A percentile compares a stretch with the other conserved stretches of the same genome.
phyloP scores from a whole-genome alignment of 2,113 vertebrate genomes.

The Anguilla japonica region DNA sequence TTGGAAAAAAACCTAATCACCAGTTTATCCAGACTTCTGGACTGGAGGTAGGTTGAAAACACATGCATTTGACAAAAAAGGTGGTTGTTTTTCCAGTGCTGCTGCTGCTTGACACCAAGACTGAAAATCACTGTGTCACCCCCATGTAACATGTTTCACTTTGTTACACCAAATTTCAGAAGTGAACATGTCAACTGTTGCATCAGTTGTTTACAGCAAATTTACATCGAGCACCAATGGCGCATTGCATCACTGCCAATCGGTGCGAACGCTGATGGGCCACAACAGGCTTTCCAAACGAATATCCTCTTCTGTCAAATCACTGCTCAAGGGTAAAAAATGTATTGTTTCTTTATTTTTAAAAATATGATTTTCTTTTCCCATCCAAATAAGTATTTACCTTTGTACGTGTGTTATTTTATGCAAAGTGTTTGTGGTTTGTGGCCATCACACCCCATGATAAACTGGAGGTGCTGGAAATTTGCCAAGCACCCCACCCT shows the following conservation, averaged over 20 bases:
- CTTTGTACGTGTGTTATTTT: not conserved
- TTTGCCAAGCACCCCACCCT: slow-evolving; percentile 35
- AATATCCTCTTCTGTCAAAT: not conserved
- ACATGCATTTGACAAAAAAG: not conserved
- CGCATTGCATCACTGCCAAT: slow-evolving; percentile 74
- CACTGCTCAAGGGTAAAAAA: not conserved
- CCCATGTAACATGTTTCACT: slow-evolving; percentile 43
- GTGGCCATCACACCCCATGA: not conserved
- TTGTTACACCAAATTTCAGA: slow-evolving; percentile 69
- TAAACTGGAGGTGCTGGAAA: slow-evolving; percentile 36
- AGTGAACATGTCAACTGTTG: slow-evolving; percentile 63
- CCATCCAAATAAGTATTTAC: not conserved
- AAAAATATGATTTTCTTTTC: not conserved
- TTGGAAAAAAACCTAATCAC: not conserved
- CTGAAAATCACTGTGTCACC: not conserved
- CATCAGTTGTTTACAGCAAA: slow-evolving; percentile 78
- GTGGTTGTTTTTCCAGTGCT: not conserved
- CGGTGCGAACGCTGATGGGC: slow-evolving; percentile 53
- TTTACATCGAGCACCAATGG: slow-evolving; percentile 67
- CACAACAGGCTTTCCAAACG: slow-evolving; percentile 37
- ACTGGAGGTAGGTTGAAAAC: not conserved
- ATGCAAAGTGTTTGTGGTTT: not conserved
- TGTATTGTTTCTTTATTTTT: not conserved
- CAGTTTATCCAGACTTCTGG: not conserved
- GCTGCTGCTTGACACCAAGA: not conserved